These are phyloP conservation scores for Eledona agricola DNA, from an alignment of 2,888 invertebrate genomes.

Conservation along the genomic window DNA sequence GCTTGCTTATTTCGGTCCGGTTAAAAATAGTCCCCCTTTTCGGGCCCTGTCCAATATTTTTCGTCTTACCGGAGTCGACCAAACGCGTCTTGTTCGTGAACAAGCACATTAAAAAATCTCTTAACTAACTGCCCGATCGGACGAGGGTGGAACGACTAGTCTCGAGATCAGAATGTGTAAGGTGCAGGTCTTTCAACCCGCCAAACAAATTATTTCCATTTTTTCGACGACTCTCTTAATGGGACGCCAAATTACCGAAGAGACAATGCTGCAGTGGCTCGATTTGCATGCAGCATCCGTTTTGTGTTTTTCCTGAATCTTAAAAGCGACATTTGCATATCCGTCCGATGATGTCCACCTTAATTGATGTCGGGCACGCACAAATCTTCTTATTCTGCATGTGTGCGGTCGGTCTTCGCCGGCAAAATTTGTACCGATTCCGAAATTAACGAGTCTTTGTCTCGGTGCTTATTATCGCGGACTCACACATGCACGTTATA, in stretches of 20 bases:
- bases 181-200: constrained; percentile 28
- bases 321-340: constrained; percentile 35
- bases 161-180: constrained; percentile 7
- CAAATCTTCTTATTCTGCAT: constrained; percentile 30
- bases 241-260: constrained; percentile 28
- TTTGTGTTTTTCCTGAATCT: constrained; percentile 35
- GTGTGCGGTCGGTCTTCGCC: constrained; percentile 40
- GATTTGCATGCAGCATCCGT: constrained; percentile 38
- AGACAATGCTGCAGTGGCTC: constrained; percentile 14
- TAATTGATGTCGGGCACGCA: constrained; percentile 49
- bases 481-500: no score
- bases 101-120: constrained; percentile 11
- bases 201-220: constrained; percentile 24
- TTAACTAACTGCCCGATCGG: constrained; percentile 23
- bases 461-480: no score
- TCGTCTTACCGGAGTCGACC: constrained; percentile 36
- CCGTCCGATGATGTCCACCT: constrained; percentile 50
- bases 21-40: constrained; percentile 41
- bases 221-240: constrained; percentile 28
- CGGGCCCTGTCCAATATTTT: constrained; percentile 41
- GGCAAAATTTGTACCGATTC: no score
- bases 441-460: constrained; percentile 8
- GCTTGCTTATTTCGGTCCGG: constrained; percentile 24
- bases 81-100: constrained; percentile 24
- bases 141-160: constrained; percentile 21